Base-by-base conservation (phyloP, 1,140 invertebrate species). In the Lepidurus couesii region DNA sequence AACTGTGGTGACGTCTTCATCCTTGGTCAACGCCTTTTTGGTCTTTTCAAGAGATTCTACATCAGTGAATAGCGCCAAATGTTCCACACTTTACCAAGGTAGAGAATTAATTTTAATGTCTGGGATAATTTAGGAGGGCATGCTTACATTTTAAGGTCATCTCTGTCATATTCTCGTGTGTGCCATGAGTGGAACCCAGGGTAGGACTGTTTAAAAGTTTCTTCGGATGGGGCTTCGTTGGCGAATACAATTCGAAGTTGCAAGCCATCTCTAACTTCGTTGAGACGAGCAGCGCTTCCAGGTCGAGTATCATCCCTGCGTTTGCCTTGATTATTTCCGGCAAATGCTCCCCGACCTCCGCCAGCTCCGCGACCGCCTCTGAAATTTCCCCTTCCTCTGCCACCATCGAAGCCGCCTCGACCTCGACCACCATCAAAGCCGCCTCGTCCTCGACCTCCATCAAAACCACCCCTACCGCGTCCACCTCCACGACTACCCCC, bases 341-440 rank as follows among this genome's bases (percentile, higher is more conserved):
- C 53, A 65, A 65, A 65, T 65, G 16, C 53, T 65, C 53, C 53
- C 16, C 53, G 45, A 16, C 5, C 45, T 11, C 45, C 45, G 45
- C 45, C 45, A 16, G 10, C 45, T 47, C 45, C 45, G 3, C 45
- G 53, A 16, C 53, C 53, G 13, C 53, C 53, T 65, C 21, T 13
- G 53, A 65, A 65, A 65, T 65, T 65, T 7, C 53, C 53, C n/a
- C 53, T 65, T 65, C 53, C 53, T 65, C 53, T 47, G 16, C 45
- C 45, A 2, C 45, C 45, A 2, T 47, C 45, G 7, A 47, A 47
- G 10, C 45, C 45, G 16, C 45, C 45, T 16, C 45, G 16, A 7
- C 53, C 53, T 65, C 53, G 16, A 65, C 53, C 47, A 5, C 47
- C 47, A 6, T 13, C 47, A 13, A 65, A 65, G 6, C 47, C 47